These are phyloP conservation scores for Lates japonicus DNA, from an alignment of 2,797 vertebrate species.

Conservation along the genomic window DNA sequence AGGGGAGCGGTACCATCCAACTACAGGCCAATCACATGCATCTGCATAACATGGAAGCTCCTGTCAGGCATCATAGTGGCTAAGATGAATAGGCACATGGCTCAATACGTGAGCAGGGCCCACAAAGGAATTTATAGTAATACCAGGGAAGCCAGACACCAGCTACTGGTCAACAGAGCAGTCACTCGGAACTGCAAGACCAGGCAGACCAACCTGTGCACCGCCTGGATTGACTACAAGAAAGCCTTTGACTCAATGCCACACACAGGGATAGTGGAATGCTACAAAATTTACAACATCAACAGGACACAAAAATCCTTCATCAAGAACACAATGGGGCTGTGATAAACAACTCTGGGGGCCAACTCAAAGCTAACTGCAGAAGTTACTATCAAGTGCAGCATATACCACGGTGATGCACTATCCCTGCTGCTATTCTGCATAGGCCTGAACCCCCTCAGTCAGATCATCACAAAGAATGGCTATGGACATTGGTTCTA, in stretches of 20 bases:
- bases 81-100: background rate
- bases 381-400: no score
- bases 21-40: no score
- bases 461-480: no score
- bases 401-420: no score
- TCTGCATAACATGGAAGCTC: no score
- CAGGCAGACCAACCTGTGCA: background rate
- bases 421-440: no score
- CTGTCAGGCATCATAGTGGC: no score
- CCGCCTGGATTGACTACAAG: conserved; percentile 2
- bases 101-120: background rate
- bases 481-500: no score
- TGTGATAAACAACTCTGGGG: background rate
- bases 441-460: no score
- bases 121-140: background rate
- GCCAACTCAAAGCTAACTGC: no score
- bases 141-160: conserved; percentile 8
- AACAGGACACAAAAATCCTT: background rate
- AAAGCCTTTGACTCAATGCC: background rate
- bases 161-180: background rate
- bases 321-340: background rate
- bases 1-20: no score
- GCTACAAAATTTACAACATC: background rate
- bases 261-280: background rate
- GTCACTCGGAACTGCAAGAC: background rate